Conservation (phyloP, 2,797 vertebrate species). For the Chloroceryle inda region DNA sequence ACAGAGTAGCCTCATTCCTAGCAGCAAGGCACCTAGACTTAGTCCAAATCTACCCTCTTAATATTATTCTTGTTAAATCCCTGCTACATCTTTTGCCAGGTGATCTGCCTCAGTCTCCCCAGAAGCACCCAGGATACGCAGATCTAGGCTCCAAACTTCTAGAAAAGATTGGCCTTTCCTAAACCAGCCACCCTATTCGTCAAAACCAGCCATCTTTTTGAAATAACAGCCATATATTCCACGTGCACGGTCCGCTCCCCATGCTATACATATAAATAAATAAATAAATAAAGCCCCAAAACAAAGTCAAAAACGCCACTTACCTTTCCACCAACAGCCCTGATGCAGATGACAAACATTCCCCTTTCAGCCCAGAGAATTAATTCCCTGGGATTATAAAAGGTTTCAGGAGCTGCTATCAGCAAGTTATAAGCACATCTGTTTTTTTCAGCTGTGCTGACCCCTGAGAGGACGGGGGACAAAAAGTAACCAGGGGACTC, state of each 20-base stretch:
- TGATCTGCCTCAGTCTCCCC: neutral
- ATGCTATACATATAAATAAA: rapidly evolving
- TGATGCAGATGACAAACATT: neutral
- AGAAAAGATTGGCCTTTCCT: neutral
- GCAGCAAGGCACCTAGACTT: neutral
- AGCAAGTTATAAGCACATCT: neutral
- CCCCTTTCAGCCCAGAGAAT: neutral
- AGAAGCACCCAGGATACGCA: neutral
- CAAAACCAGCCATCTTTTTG: neutral
- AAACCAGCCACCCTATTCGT: neutral
- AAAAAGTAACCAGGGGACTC: neutral
- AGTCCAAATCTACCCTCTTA: too few relatives aligned
- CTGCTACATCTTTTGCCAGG: neutral
- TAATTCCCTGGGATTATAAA: neutral
- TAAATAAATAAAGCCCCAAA: neutral
- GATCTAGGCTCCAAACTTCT: neutral
- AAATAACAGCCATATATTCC: neutral
- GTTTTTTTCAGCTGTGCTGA: neutral
- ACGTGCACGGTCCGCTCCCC: neutral
- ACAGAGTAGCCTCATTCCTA: neutral
- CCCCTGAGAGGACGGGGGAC: neutral
- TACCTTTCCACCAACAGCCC: neutral
- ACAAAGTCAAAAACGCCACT: too few relatives aligned
- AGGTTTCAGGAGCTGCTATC: neutral
- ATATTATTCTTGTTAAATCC: neutral